These are phyloP conservation scores for Ennomos erosarius DNA, from an alignment of 2,888 invertebrate species.

Conservation along the genomic window DNA sequence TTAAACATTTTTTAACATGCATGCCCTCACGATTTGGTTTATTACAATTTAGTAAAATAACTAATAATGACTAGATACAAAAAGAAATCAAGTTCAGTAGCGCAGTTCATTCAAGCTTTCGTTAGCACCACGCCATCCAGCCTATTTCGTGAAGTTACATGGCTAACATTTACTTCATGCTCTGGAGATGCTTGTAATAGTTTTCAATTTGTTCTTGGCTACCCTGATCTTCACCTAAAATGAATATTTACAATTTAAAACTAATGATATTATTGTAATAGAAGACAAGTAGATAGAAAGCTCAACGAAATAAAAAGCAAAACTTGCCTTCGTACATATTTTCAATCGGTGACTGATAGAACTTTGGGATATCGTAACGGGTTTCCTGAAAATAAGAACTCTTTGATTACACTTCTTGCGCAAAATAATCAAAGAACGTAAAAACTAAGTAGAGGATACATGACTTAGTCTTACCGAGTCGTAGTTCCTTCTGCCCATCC, in stretches of 20 bases:
- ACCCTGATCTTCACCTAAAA: conserved; percentile 52
- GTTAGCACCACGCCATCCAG: not conserved
- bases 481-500: conserved; percentile 78
- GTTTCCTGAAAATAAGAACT: conserved; percentile 62
- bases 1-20: conserved; percentile 3
- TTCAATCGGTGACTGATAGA: conserved; percentile 63
- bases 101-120: not conserved
- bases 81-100: conserved; percentile 2
- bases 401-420: not conserved
- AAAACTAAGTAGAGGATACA: too few relatives aligned
- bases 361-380: conserved; percentile 75
- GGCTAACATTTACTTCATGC: conserved; percentile 50
- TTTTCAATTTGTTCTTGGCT: conserved; percentile 54
- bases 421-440: not conserved
- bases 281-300: too few relatives aligned
- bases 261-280: not conserved
- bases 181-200: conserved; percentile 56
- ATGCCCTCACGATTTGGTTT: conserved; percentile 22
- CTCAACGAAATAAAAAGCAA: conserved; percentile 24
- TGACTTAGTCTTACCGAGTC: conserved; percentile 67
- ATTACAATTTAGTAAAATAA: conserved; percentile 4
- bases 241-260: conserved; percentile 9
- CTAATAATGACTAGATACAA: conserved; percentile 26
- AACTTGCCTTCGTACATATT: conserved; percentile 59
- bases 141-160: not conserved